Conservation (phyloP, 2,888 invertebrate genomes). For the Epirrita christyi region DNA sequence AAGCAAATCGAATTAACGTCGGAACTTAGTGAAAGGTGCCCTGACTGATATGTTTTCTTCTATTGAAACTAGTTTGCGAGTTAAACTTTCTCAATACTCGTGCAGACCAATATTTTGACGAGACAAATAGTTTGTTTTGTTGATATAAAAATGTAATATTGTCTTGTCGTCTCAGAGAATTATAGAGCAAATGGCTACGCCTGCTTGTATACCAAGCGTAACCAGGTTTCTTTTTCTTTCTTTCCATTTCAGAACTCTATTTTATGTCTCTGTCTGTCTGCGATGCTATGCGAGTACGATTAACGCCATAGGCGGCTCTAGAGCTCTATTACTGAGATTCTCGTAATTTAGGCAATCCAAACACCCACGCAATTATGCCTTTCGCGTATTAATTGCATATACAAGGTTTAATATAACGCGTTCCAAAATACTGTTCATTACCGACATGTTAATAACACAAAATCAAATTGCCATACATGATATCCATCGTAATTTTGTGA, state of each 20-base stretch:
- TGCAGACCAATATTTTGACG: conserved; percentile 11
- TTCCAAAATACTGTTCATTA: conserved; percentile 27
- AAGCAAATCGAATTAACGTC: conserved; percentile 24
- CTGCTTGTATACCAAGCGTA: background rate
- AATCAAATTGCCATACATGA: conserved; percentile 39
- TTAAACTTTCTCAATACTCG: conserved; percentile 20
- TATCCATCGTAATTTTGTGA: conserved; percentile 41
- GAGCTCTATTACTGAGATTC: no score
- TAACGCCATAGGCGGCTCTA: no score
- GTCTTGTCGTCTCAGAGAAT: background rate
- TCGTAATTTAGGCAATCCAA: no score
- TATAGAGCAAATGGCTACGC: background rate
- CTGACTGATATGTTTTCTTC: conserved; percentile 14
- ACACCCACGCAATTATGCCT: background rate
- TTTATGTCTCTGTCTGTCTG: background rate
- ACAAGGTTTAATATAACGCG: conserved; percentile 19
- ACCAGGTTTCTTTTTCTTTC: background rate
- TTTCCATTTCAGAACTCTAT: background rate
- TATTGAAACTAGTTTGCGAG: conserved; percentile 25
- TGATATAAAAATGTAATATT: background rate
- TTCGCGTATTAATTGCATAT: conserved; percentile 7
- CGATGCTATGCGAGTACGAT: no score
- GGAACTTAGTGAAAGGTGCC: conserved; percentile 29
- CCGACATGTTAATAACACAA: conserved; percentile 25
- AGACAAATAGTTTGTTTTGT: background rate